A percentile compares a stretch with the other conserved stretches of the same genome.
These are phyloP conservation scores for Tanaodytes sp. DNA, from an alignment of 2,888 invertebrate genomes.

Conservation along the genomic window DNA sequence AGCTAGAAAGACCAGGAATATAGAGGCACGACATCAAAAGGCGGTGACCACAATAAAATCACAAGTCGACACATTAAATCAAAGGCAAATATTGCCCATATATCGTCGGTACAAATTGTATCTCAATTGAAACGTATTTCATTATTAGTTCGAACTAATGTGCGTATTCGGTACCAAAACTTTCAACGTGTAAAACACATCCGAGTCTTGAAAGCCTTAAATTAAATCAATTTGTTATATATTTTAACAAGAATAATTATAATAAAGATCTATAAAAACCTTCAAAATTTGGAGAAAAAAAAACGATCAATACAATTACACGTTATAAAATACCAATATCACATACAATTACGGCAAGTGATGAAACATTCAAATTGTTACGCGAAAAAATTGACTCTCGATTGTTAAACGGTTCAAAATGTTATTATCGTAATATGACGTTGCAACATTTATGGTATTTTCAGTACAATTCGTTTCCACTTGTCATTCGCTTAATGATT, in stretches of 20 bases:
- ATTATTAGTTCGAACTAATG: too few relatives aligned
- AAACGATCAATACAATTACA: not conserved
- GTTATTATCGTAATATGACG: constrained; percentile 22
- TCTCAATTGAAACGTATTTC: not conserved
- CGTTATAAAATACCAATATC: constrained; percentile 7
- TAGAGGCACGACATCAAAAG: constrained; percentile 41
- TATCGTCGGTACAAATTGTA: not conserved
- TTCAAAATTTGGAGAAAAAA: constrained; percentile 15
- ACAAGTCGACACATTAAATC: constrained; percentile 7
- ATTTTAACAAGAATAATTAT: not conserved
- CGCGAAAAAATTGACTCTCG: constrained; percentile 3
- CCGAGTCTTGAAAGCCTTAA: too few relatives aligned
- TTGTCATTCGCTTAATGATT: too few relatives aligned
- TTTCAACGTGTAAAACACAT: too few relatives aligned
- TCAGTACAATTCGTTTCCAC: not conserved
- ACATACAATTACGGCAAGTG: constrained; percentile 15
- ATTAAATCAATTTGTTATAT: not conserved
- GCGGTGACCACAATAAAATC: constrained; percentile 34
- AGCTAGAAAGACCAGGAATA: constrained; percentile 29
- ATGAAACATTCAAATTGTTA: not conserved
- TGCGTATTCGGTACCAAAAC: too few relatives aligned
- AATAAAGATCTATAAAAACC: too few relatives aligned
- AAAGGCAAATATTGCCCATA: constrained; percentile 9
- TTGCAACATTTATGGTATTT: constrained; percentile 12
- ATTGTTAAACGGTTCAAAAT: constrained; percentile 4